Percentiles rank a stretch among this genome's conserved stretches.
Conservation (phyloP, 2,113 vertebrate species). For the Callopanchax toddi region DNA sequence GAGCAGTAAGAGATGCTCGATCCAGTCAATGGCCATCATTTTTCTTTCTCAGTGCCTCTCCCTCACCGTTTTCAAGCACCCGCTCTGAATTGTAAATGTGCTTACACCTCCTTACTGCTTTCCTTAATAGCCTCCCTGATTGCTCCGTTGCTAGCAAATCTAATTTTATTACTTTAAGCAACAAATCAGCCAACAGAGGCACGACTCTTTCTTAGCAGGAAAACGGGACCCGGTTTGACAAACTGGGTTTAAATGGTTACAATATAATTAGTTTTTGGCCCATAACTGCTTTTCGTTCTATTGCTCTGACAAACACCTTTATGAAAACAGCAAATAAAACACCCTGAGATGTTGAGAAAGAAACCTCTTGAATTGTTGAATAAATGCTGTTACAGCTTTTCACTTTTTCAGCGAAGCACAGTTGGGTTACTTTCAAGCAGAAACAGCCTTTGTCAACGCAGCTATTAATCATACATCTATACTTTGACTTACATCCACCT, state of each 20-base stretch:
- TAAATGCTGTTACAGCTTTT: constrained; percentile 52
- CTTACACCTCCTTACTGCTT: constrained; percentile 57
- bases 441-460: constrained; percentile 53
- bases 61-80: constrained; percentile 23
- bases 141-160: constrained; percentile 62
- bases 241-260: constrained; percentile 57
- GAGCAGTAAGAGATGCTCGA: constrained; percentile 33
- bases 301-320: constrained; percentile 42
- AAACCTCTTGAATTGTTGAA: constrained; percentile 44
- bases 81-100: constrained; percentile 43
- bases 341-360: constrained; percentile 37
- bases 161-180: constrained; percentile 63
- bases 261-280: constrained; percentile 44
- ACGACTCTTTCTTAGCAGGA: constrained; percentile 44
- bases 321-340: constrained; percentile 49
- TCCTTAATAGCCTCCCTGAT: constrained; percentile 65
- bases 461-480: constrained; percentile 37
- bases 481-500: constrained; percentile 16
- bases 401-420: constrained; percentile 19
- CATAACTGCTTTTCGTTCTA: constrained; percentile 26
- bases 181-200: constrained; percentile 62
- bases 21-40: constrained; percentile 35
- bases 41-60: constrained; percentile 34
- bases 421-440: constrained; percentile 28
- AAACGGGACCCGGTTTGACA: constrained; percentile 55